Evolutionary conservation across 2,888 invertebrate genomes (phyloP).

Genomic region (Pecten maximus): DNA sequence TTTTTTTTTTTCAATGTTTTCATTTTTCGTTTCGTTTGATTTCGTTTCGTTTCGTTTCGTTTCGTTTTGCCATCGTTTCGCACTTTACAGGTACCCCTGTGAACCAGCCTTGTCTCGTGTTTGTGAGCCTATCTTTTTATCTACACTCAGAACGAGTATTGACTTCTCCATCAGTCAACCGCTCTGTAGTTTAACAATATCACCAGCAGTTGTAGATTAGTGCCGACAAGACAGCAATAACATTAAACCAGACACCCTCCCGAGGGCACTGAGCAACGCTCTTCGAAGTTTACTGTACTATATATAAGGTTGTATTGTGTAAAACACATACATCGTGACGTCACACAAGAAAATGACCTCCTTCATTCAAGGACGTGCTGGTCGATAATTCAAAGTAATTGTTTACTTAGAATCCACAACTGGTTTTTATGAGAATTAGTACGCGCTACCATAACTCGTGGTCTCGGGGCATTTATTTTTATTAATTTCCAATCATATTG

Average conservation of each 20-base stretch:
- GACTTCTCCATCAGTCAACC: neutral
- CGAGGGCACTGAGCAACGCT: slow-evolving; percentile 4
- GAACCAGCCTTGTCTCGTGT: no score
- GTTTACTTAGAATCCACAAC: neutral
- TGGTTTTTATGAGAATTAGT: neutral
- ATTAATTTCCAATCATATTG: no score
- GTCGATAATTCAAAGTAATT: neutral
- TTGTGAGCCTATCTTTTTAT: neutral
- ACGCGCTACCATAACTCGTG: no score
- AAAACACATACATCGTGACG: neutral
- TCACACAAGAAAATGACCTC: neutral
- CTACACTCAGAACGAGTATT: neutral
- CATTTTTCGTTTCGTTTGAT: no score
- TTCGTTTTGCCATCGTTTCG: no score
- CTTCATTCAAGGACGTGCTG: neutral
- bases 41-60: no score
- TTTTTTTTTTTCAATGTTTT: no score
- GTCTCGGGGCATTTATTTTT: no score
- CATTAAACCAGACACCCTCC: neutral
- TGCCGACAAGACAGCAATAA: neutral
- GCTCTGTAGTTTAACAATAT: neutral
- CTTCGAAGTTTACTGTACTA: neutral
- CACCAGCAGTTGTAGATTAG: slow-evolving; percentile 3
- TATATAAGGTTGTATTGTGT: neutral
- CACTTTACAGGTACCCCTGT: no score